Evolutionary conservation across 2,888 invertebrate species (phyloP), one percentile per base, ranked within the genome.

Genomic region (Fissipunctia ypsillon): DNA sequence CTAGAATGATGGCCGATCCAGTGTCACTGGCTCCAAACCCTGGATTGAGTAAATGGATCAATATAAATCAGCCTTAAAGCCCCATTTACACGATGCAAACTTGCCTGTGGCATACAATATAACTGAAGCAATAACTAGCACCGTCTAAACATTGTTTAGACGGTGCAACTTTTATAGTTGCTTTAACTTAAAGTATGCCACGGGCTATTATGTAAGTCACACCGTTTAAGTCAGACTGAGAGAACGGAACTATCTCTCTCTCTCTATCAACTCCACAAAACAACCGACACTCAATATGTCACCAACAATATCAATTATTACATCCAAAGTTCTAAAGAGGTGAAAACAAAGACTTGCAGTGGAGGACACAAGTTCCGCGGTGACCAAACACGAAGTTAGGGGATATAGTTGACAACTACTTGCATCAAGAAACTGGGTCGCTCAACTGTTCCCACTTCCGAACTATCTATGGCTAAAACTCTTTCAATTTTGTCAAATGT

Each of bases 391-490:
- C 10, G 12, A 73, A 78, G 73, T 75, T 78, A 43, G 61, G 45
- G 65, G 70, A 79, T 69, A 69, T 71, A 69, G 70, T 77, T 70
- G 72, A 83, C 73, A 78, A 76, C 70, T 72, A 72, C 76, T 81
- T 71, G 74, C 65, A 72, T 61, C 72, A 57, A 64, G 71, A 54
- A 84, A 82, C 84, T 84, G 75, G 84, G 80, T 77, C 84, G 60
- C 63, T 71, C 82, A 84, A 82, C 84, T 84, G 84, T 70, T 54
- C 57, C 52, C 63, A 57, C 57, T 76, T 68, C 38, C 28, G 2
- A 57, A 71, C 77, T 63, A 63, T 54, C 77, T 63, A 63, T 54
- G 52, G 56, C 28, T 35, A 5, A 9, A 61, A 71, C 57, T 69
- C 68, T 72, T 65, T 69, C 61, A 67, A 69, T 76, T 67, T 50